Conservation (phyloP, 2,797 vertebrate species). For the Apogon hyalosoma region DNA sequence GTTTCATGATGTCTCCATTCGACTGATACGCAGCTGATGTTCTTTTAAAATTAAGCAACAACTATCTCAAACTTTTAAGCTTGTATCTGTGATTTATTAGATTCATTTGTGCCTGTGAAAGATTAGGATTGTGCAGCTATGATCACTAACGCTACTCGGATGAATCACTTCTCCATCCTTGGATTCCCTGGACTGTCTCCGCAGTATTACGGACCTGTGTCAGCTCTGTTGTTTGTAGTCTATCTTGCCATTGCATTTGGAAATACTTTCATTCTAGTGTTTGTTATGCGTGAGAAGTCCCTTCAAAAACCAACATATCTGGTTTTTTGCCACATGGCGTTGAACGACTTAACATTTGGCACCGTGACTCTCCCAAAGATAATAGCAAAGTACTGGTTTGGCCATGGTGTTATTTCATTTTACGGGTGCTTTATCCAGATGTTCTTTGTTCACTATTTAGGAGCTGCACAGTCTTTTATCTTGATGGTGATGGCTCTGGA, state of each 20-base stretch:
- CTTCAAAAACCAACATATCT: conserved; percentile 82
- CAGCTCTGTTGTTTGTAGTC: conserved; percentile 65
- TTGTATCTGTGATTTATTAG: not conserved
- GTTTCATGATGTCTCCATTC: too few species aligned
- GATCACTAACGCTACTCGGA: conserved; percentile 49
- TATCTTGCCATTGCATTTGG: conserved; percentile 69
- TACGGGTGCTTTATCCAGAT: conserved; percentile 76
- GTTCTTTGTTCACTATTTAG: conserved; percentile 81
- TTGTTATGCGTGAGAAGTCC: conserved; percentile 69
- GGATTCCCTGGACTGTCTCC: conserved; percentile 79
- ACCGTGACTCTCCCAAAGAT: conserved; percentile 80
- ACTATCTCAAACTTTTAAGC: too few species aligned
- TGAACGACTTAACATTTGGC: conserved; percentile 78
- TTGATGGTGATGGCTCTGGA: conserved; percentile 80
- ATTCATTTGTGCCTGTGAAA: not conserved
- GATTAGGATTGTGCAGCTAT: conserved; percentile 25
- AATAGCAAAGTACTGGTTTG: conserved; percentile 79
- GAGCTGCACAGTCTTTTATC: conserved; percentile 73
- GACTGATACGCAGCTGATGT: too few species aligned
- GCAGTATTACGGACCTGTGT: conserved; percentile 56
- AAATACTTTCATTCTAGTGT: conserved; percentile 78
- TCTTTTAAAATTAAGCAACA: too few species aligned
- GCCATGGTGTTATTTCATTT: conserved; percentile 64
- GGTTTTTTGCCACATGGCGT: conserved; percentile 80
- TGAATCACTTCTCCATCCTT: conserved; percentile 72